Conservation (phyloP, 2,113 vertebrate genomes). For the Sceloporus undulatus region DNA sequence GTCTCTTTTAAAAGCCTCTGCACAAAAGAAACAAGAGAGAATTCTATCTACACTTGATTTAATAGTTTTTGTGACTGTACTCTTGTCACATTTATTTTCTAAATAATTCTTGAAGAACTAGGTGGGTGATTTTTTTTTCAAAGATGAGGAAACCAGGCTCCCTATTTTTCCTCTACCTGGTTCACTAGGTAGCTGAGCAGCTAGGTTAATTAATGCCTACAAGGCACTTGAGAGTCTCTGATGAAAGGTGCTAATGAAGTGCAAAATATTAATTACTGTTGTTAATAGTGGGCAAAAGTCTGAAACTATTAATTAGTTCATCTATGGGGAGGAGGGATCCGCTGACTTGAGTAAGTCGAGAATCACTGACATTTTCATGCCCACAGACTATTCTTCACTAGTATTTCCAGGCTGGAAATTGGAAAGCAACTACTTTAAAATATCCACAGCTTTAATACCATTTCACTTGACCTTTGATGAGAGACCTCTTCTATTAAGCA, state of each 20-base stretch:
- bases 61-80: not conserved
- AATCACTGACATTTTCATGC: constrained; percentile 36
- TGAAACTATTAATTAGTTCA: constrained; percentile 46
- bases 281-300: constrained; percentile 34
- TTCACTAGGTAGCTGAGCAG: constrained; percentile 34
- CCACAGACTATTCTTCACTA: constrained; percentile 10
- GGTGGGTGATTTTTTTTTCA: not conserved
- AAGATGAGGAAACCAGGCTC: constrained; percentile 5
- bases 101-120: constrained; percentile 7
- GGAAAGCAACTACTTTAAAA: constrained; percentile 14
- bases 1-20: constrained; percentile 7
- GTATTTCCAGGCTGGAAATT: constrained; percentile 3
- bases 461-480: constrained; percentile 35
- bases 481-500: constrained; percentile 31
- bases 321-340: not conserved
- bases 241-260: constrained; percentile 48
- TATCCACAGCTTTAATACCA: constrained; percentile 10
- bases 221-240: constrained; percentile 18
- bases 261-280: constrained; percentile 46
- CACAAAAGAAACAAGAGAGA: constrained; percentile 6
- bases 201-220: constrained; percentile 34
- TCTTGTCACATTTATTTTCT: constrained; percentile 5
- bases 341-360: constrained; percentile 25
- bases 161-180: constrained; percentile 32
- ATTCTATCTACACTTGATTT: constrained; percentile 13